Evolutionary conservation across 1,140 invertebrate genomes (phyloP), one percentile per base, ranked within the genome.

Genomic region (Danaus melanippus): DNA sequence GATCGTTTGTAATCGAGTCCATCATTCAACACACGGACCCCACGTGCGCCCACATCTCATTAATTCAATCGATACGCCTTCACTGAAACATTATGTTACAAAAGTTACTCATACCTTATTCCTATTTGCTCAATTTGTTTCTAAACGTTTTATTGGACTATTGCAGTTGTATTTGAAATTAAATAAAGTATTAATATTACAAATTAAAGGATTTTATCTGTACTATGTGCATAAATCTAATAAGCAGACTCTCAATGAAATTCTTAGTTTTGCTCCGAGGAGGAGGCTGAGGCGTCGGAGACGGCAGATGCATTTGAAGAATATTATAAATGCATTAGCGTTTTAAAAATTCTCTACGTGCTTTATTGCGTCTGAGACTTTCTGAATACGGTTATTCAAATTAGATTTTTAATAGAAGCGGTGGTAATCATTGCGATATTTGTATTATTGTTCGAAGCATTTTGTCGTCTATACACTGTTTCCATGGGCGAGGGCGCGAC

Each of bases 1-100:
- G 69, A 53, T 65, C 69, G 69, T 83, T 85, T 78, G 70, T 69
- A 77, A 71, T 68, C 71, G 50, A 60, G 64, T 70, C 65, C 60
- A 72, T 69, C 61, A 73, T 70, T 69, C 66, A 41, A 69, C 67
- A 69, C 71, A 67, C 71, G 72, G 82, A 84, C 83, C 83, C 80
- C 79, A 80, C 83, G 76, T 74, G 74, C 67, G 75, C 72, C 72
- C 76, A 74, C 79, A 84, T 86, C 75, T 76, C 71, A 84, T 86
- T 86, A 86, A 86, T 83, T 82, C 83, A 73, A 80, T 76, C 73
- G 76, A 80, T 80, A 79, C 77, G 74, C 70, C 72, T 62, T 79
- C 68, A 74, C 71, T 74, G 73, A 79, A 82, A 78, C 76, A 81
- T 83, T 72, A 75, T 75, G 76, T 76, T 74, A 64, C 67, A 55